Percentiles rank a stretch among this genome's conserved stretches.
phyloP scores from a whole-genome alignment of 2,113 vertebrate genomes.

The Chaetodon auriga region DNA sequence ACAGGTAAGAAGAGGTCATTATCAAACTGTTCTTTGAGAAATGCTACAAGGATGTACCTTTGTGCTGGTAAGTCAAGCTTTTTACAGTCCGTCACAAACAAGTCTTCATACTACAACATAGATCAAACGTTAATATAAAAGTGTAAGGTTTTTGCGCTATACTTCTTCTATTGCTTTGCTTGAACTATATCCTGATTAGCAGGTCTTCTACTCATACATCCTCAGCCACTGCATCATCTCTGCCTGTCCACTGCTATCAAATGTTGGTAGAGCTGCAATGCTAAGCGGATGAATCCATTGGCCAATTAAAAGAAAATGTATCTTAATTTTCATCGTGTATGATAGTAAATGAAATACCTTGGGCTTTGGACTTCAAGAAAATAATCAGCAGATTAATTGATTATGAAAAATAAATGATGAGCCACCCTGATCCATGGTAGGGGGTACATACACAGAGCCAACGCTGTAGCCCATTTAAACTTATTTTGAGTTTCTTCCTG shows the following conservation, averaged over 20 bases:
- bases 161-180: neutral
- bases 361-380: too few relatives aligned
- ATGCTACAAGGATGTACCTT: neutral
- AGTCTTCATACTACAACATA: neutral
- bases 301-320: too few relatives aligned
- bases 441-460: too few relatives aligned
- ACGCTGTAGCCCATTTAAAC: too few relatives aligned
- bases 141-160: neutral
- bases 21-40: neutral
- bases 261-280: neutral
- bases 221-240: neutral
- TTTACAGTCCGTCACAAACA: too few relatives aligned
- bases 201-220: neutral
- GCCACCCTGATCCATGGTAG: too few relatives aligned
- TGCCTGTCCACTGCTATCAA: neutral
- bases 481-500: too few relatives aligned
- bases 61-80: neutral
- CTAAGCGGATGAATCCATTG: neutral
- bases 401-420: too few relatives aligned
- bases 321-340: too few relatives aligned
- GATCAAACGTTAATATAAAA: neutral
- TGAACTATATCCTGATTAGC: neutral
- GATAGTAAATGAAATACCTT: too few relatives aligned
- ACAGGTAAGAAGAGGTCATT: neutral
- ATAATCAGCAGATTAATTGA: too few relatives aligned